Base-by-base conservation (phyloP, 35 echinoderm and acorn worm species). In the Ophiothrix spiculata region DNA sequence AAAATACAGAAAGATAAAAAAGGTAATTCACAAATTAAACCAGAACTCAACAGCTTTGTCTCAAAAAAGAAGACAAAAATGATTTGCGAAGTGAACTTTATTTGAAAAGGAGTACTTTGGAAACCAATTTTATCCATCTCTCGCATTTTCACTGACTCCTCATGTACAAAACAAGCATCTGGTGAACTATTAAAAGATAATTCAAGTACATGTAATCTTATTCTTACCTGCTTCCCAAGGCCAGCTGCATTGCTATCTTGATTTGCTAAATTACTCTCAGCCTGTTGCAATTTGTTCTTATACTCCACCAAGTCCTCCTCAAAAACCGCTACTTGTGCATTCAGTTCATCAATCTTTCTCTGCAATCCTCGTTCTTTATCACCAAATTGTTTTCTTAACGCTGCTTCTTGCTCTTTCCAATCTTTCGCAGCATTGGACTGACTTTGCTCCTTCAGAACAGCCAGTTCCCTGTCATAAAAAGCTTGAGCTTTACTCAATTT, bases 401-500 rank as follows among this genome's bases (percentile, higher is more conserved):
- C 33, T 32, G 64, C 79, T 49, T 99, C 96, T 86, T 80, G 91
- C 40, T 99, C 96, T 39, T 86, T 82, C 89, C 89, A 90, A 38
- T 89, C 88, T 38, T 81, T 79, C 28, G 74, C 80, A 21, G 91
- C 75, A 38, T 93, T 94, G 16, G 84, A 79, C 37, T 78, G 35
- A 69, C 91, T 92, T 10, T 77, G 75, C 35, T 94, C 96, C 37
- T 74, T 40, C 0, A 99, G 80, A 49, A 86, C 92, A 15, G 86
- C 84, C 1, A 99, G 85, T 77, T 99, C 96, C 42, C 86, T 78
- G 54, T 99, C 96, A 42, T 99, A 86, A 39, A 99, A 99, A 14
- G 96, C 92, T 39, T 99, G 91, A 0, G 86, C 40, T 87, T 99
- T 99, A 39, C 82, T 84, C 12, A 99, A 56, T 76, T 99, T 99